A percentile compares a stretch with the other conserved stretches of the same genome.
phyloP scores from a whole-genome alignment of 2,888 invertebrate genomes.

The Chelonus formosanus region DNA sequence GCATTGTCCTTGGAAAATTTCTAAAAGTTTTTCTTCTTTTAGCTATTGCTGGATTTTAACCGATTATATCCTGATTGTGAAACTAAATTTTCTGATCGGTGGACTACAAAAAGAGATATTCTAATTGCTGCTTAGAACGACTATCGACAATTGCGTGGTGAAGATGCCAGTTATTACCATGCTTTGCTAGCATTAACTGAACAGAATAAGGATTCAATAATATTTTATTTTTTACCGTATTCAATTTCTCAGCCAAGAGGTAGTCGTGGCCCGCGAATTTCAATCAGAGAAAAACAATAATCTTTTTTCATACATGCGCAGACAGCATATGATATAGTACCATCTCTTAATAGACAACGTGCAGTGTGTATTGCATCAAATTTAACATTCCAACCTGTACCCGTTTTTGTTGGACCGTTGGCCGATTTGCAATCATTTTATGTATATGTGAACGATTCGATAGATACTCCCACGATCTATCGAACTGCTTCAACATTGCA shows the following conservation, averaged over 20 bases:
- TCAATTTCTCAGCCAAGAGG: slow-evolving; percentile 20
- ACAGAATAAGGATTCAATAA: slow-evolving; percentile 4
- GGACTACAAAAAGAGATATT: neutral
- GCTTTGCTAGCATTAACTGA: neutral
- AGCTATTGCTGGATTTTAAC: neutral
- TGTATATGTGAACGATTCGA: slow-evolving; percentile 31
- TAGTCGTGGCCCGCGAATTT: neutral
- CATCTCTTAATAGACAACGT: slow-evolving; percentile 20
- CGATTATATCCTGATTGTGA: neutral
- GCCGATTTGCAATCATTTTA: slow-evolving; percentile 21
- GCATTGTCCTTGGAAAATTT: too few relatives aligned
- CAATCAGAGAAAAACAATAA: slow-evolving; percentile 21
- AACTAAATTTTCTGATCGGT: neutral
- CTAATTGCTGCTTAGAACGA: neutral
- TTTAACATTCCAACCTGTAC: slow-evolving; percentile 28
- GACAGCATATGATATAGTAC: slow-evolving; percentile 24
- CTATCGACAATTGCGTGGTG: neutral
- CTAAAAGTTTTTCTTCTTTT: too few relatives aligned
- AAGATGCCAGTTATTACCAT: too few relatives aligned
- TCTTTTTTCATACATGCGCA: slow-evolving; percentile 29
- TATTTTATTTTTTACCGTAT: slow-evolving; percentile 26
- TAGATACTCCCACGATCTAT: slow-evolving; percentile 27
- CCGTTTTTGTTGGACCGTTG: slow-evolving; percentile 28
- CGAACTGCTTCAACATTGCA: slow-evolving; percentile 2
- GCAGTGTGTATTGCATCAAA: slow-evolving; percentile 4